Evolutionary conservation across 2,797 vertebrate species (phyloP).

Genomic region (Manis javanica): DNA sequence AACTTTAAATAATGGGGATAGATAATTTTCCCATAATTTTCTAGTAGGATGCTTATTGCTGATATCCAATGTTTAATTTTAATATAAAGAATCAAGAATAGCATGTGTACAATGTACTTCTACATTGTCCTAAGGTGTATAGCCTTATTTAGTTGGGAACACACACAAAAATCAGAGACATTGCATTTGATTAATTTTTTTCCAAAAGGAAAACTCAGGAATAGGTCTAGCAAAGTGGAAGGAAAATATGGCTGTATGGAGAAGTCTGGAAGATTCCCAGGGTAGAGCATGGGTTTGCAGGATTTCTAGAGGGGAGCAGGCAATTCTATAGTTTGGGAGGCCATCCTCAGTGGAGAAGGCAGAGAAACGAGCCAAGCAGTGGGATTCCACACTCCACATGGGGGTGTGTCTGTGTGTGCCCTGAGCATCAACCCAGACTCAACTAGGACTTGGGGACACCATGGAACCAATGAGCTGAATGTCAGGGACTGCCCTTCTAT

Average conservation of each 20-base stretch:
- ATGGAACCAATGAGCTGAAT: not conserved
- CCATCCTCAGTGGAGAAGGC: not conserved
- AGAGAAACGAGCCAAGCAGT: not conserved
- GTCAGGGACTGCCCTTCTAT: not conserved
- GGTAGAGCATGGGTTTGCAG: not conserved
- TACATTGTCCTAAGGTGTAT: fast-evolving
- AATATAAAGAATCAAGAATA: not conserved
- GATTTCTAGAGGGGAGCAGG: not conserved
- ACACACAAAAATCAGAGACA: not conserved
- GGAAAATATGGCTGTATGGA: not conserved
- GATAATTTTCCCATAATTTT: not conserved
- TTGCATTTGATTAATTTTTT: not conserved
- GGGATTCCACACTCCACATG: not conserved
- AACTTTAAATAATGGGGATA: not conserved
- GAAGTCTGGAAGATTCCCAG: not conserved
- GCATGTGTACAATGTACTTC: fast-evolving
- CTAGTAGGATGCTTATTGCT: not conserved
- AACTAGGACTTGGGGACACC: not conserved
- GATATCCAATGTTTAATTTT: not conserved
- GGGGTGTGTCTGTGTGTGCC: no score
- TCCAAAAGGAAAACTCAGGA: not conserved
- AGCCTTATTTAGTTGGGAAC: not conserved
- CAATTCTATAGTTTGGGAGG: fast-evolving
- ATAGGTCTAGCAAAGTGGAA: not conserved
- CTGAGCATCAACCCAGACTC: not conserved